A percentile compares a stretch with the other conserved stretches of the same genome.
These are phyloP conservation scores for Ranitomeya imitator DNA, from an alignment of 2,113 vertebrate species.

Conservation along the genomic window DNA sequence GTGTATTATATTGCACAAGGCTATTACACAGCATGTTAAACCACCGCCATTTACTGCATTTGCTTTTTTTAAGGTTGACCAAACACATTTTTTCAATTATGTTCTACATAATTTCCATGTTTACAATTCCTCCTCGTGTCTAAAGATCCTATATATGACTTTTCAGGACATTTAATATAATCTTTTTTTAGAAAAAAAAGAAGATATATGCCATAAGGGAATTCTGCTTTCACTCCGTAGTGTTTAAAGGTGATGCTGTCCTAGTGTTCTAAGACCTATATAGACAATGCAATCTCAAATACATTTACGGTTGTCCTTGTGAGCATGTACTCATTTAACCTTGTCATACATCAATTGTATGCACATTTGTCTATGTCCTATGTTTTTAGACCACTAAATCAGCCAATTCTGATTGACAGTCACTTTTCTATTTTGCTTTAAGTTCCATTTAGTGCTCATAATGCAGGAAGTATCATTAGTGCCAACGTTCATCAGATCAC, in stretches of 20 bases:
- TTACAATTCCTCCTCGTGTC: no score
- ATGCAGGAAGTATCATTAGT: background rate
- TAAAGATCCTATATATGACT: background rate
- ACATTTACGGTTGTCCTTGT: background rate
- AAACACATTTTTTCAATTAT: no score
- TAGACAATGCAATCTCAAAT: background rate
- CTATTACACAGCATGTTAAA: no score
- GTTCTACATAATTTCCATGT: no score
- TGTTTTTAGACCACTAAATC: background rate
- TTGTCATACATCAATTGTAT: background rate
- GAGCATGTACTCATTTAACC: background rate
- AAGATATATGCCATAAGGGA: background rate
- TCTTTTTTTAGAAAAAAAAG: background rate
- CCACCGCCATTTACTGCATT: no score
- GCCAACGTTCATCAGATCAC: background rate
- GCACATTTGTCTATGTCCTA: background rate
- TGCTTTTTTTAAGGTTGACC: no score
- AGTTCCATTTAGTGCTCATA: background rate
- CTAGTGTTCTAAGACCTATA: background rate
- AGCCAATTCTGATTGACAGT: background rate
- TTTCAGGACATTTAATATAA: background rate
- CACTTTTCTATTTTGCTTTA: background rate
- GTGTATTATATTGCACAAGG: no score
- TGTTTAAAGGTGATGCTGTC: background rate
- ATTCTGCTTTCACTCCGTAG: background rate